Conservation (phyloP, 53 echinoderm and acorn worm genomes). For the Stichopus horrens region DNA sequence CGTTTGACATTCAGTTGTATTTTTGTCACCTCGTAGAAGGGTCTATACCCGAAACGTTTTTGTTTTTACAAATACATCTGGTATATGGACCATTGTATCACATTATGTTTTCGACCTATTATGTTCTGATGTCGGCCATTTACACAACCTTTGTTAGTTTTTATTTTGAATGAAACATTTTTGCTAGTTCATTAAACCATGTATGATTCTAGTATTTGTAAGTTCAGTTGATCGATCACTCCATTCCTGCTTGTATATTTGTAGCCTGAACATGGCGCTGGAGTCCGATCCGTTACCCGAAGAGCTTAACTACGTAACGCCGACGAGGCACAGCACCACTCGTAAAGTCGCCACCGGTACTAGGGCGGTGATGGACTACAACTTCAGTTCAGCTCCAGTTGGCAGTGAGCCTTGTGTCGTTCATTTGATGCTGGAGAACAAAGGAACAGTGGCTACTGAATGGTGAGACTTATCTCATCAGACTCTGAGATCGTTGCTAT, state of each 20-base stretch:
- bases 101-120: no score
- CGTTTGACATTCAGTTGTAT: no score
- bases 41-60: no score
- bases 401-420: constrained; percentile 73
- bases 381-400: constrained; percentile 91
- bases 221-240: not conserved
- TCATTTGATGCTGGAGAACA: constrained; percentile 96
- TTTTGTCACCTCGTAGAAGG: no score
- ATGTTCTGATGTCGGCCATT: no score
- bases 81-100: no score
- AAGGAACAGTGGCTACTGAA: constrained; percentile 85
- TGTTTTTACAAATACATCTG: no score
- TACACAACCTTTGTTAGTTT: no score
- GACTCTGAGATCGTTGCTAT: no score
- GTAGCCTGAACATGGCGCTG: constrained; percentile 73
- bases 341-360: constrained; percentile 70
- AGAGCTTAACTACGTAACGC: constrained; percentile 76
- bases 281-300: constrained; percentile 83
- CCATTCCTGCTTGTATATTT: not conserved
- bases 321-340: constrained; percentile 83
- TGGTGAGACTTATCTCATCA: constrained; percentile 46
- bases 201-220: no score
- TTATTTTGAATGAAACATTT: no score
- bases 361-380: constrained; percentile 86
- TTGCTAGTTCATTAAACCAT: no score